Conservation (phyloP, 2,888 invertebrate genomes). For the Tanypteryx hageni region DNA sequence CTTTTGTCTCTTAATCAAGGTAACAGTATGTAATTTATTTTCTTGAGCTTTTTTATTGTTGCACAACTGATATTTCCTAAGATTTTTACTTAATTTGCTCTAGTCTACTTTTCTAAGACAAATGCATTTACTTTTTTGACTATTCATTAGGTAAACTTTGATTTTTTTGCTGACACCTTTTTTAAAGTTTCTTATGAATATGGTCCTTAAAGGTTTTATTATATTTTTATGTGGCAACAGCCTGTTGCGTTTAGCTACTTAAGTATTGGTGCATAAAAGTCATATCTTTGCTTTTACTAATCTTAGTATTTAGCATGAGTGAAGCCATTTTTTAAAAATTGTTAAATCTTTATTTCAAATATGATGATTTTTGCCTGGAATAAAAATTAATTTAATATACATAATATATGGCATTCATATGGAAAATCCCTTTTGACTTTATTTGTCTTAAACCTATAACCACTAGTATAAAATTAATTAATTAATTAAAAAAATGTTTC, state of each 20-base stretch:
- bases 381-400: neutral
- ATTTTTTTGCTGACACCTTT: neutral
- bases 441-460: too few species aligned
- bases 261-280: neutral
- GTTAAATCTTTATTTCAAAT: neutral
- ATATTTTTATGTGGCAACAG: neutral
- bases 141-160: too few species aligned
- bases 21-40: neutral
- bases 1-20: neutral
- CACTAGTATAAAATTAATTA: too few species aligned
- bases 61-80: neutral
- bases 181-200: neutral
- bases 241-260: neutral
- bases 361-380: neutral
- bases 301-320: neutral
- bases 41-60: neutral
- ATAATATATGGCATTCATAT: neutral
- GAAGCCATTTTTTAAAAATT: neutral
- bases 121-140: neutral
- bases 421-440: too few species aligned
- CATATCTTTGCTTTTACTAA: neutral
- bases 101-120: neutral
- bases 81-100: neutral
- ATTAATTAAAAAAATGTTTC: too few species aligned
- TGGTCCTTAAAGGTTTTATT: neutral